These are phyloP conservation scores for Invenusta paracnida DNA, from an alignment of 2,888 invertebrate species.

Conservation along the genomic window DNA sequence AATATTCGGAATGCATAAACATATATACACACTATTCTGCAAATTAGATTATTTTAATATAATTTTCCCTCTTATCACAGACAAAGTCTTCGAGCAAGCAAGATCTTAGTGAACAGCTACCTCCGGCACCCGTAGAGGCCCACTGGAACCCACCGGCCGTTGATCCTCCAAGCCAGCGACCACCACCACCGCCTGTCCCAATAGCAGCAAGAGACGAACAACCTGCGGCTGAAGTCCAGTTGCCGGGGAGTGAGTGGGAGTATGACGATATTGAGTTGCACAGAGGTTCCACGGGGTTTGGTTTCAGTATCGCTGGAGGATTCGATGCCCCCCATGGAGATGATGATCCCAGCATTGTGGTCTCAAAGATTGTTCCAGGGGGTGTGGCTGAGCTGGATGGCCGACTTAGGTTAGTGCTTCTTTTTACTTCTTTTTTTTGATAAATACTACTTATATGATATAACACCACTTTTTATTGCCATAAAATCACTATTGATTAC, in stretches of 20 bases:
- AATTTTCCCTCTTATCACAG: background rate
- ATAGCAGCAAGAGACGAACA: background rate
- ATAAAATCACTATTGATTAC: too few species aligned
- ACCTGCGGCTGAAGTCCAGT: background rate
- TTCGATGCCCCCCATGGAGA: conserved; percentile 83
- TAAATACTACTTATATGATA: too few species aligned
- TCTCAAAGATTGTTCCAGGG: conserved; percentile 88
- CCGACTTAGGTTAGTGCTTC: conserved; percentile 66
- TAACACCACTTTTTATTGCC: too few species aligned
- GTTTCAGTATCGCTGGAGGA: conserved; percentile 96
- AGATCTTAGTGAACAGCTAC: background rate
- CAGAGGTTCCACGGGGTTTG: conserved; percentile 71
- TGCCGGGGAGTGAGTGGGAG: background rate
- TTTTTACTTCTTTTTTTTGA: too few species aligned
- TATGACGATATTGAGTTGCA: background rate
- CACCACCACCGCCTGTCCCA: background rate
- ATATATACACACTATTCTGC: too few species aligned
- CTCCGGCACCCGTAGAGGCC: background rate
- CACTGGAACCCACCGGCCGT: background rate
- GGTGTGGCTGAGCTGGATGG: conserved; percentile 91
- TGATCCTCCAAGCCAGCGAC: background rate
- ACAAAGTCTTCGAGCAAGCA: background rate
- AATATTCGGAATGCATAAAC: too few species aligned
- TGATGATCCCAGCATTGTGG: conserved; percentile 78
- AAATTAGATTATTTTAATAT: too few species aligned